Conservation (phyloP, 2,113 vertebrate species). For the Carettochelys insculpta region DNA sequence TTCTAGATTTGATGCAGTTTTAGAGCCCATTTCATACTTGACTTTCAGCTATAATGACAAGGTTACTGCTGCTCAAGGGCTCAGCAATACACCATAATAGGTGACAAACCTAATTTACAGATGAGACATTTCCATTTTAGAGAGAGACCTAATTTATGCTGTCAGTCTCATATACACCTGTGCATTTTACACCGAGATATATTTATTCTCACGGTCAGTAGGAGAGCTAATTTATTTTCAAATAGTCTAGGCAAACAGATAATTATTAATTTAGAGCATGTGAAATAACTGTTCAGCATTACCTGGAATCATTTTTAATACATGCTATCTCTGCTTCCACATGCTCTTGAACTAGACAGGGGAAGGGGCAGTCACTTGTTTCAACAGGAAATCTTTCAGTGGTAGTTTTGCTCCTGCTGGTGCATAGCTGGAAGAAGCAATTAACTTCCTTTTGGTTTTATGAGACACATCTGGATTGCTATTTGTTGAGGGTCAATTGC, state of each 20-base stretch:
- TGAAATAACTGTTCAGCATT: background rate
- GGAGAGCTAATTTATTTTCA: background rate
- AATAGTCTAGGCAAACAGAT: background rate
- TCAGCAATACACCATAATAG: background rate
- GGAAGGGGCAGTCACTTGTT: background rate
- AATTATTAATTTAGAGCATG: background rate
- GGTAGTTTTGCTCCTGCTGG: background rate
- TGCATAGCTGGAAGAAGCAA: background rate
- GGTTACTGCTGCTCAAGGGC: background rate
- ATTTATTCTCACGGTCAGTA: background rate
- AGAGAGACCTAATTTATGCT: background rate
- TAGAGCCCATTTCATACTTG: background rate
- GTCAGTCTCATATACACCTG: background rate
- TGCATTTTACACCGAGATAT: background rate
- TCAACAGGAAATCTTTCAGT: background rate
- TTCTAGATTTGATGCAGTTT: background rate
- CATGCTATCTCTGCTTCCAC: background rate
- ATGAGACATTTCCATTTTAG: background rate
- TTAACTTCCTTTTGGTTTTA: constrained; percentile 4
- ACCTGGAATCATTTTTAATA: background rate
- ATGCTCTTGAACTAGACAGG: background rate
- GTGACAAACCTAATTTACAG: background rate
- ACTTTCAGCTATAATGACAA: background rate
- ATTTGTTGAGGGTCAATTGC: background rate
- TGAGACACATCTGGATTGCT: background rate